These are phyloP conservation scores for Diplodus puntazzo DNA, from an alignment of 2,797 vertebrate species.

Conservation along the genomic window DNA sequence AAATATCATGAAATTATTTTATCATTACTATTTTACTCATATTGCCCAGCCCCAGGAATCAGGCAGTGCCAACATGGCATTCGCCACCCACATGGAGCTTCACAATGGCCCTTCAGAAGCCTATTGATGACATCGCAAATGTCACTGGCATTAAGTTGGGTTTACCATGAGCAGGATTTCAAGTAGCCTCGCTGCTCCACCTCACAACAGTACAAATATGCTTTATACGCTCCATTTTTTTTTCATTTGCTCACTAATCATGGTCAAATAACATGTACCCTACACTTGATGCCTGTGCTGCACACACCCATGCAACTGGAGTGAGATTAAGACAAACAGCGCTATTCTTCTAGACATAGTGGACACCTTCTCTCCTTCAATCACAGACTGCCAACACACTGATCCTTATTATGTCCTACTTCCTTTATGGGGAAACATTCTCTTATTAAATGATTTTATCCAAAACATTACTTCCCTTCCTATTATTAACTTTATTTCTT, in stretches of 20 bases:
- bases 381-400: neutral
- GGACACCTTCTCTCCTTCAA: neutral
- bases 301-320: neutral
- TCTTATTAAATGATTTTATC: neutral
- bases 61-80: no score
- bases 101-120: no score
- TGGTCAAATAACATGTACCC: neutral
- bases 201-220: neutral
- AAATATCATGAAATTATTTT: no score
- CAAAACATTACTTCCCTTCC: neutral
- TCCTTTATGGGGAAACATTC: neutral
- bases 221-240: neutral
- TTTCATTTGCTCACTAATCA: neutral
- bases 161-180: neutral
- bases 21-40: no score
- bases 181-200: neutral
- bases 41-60: no score
- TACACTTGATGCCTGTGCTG: neutral
- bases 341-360: slow-evolving; percentile 11
- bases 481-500: neutral
- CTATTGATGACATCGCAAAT: neutral
- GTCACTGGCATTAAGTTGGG: neutral
- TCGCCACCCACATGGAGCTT: no score
- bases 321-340: slow-evolving; percentile 11
- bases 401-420: slow-evolving; percentile 3